Base-by-base conservation (phyloP, 2,888 invertebrate species). In the Latheticus oryzae region DNA sequence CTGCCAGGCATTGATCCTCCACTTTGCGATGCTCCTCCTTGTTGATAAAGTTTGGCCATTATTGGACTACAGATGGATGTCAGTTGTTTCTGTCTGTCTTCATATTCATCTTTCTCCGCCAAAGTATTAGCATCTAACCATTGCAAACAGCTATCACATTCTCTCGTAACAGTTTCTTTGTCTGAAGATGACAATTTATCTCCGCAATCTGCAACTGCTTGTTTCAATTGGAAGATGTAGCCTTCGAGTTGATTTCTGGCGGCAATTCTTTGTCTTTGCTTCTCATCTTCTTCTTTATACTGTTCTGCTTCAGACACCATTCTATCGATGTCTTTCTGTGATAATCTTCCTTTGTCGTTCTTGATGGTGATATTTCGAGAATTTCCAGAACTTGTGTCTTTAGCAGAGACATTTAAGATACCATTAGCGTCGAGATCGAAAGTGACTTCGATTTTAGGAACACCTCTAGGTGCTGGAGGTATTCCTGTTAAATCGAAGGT, bases 331-430 rank as follows among this genome's bases (percentile, higher is more conserved):
- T 93, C 92, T 4, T 87, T 87, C 73, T 91, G 90, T 12, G 90
- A 89, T 35, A 93, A 80, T 3, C 92, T 89, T 0, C 90, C 90
- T 70, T 87, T 89, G 79, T 91, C 90, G 78, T 91, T 91, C 75
- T 89, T 89, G 62, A 93, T 93, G 51, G 87, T 87, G 62, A 92
- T 91, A 76, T 88, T 87, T 74, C 87, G 87, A 55, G 83, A 84
- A 61, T 87, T 87, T 2, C 85, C 85, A 5, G 84, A 84, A 59
- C 83, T 82, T 53, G 79, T 81, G 66, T 87, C 86, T 70, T 83
- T 83, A 9, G 82, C 82, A 1, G 82, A 80, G 4, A 64, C 64
- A 68, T 85, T 84, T 21, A 84, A 71, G 63, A 90, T 90, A 43
- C 89, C 89, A 73, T 90, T 89, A 17, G 88, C 88, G 72, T 90